A percentile compares a stretch with the other conserved stretches of the same genome.
Conservation (phyloP, 1,140 invertebrate species). For the Drosophila bifasciata region DNA sequence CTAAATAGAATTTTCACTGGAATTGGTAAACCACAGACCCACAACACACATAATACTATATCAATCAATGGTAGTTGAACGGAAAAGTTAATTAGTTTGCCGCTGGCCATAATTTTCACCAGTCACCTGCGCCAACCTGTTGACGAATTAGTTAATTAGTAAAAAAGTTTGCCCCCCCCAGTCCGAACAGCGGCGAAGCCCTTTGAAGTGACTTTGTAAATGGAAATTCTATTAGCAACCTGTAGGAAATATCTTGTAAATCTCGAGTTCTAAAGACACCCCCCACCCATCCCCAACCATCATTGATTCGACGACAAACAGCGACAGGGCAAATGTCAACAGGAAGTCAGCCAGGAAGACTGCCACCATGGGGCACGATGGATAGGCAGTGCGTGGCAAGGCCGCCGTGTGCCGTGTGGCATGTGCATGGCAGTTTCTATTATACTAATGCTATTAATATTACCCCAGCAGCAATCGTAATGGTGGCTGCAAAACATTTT, state of each 20-base stretch:
- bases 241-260: constrained; percentile 21
- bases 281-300: too few species aligned
- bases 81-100: too few species aligned
- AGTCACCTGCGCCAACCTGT: too few species aligned
- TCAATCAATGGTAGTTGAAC: too few species aligned
- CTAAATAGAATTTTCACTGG: too few species aligned
- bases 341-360: constrained; percentile 30
- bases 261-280: constrained; percentile 7
- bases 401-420: too few species aligned
- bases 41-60: too few species aligned
- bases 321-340: constrained; percentile 43
- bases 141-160: too few species aligned
- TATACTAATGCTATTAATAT: constrained; percentile 60
- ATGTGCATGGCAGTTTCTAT: constrained; percentile 9
- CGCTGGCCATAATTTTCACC: too few species aligned
- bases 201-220: constrained; percentile 32
- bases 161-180: neutral
- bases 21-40: too few species aligned
- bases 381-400: neutral
- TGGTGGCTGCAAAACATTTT: too few species aligned
- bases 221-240: constrained; percentile 18
- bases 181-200: too few species aligned
- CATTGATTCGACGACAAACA: constrained; percentile 41
- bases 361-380: neutral
- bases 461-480: constrained; percentile 1